A percentile compares a stretch with the other conserved stretches of the same genome.
Conservation (phyloP, 2,888 invertebrate species). For the Ichneumoninae sp. region DNA sequence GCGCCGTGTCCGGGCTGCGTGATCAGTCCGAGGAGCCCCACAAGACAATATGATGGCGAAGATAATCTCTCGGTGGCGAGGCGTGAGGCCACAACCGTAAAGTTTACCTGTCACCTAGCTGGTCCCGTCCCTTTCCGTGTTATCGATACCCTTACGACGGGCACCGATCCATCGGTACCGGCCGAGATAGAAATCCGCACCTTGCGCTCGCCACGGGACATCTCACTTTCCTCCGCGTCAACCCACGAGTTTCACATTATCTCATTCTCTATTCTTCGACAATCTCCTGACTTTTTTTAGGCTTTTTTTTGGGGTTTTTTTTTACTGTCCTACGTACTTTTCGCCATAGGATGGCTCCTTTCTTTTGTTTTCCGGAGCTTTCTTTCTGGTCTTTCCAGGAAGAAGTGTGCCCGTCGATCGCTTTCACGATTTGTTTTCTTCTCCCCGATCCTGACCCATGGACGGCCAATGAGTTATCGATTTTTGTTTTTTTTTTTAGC, state of each 20-base stretch:
- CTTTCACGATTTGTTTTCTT: conserved; percentile 26
- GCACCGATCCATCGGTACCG: conserved; percentile 52
- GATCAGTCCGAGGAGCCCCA: conserved; percentile 12
- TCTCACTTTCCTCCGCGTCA: conserved; percentile 63
- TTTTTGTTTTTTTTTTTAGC: conserved; percentile 22
- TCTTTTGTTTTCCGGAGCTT: conserved; percentile 42
- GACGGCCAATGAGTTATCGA: conserved; percentile 47
- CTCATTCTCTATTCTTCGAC: conserved; percentile 57
- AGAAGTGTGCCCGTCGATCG: conserved; percentile 31
- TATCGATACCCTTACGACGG: conserved; percentile 46
- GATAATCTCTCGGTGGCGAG: conserved; percentile 57
- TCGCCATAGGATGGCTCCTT: conserved; percentile 44
- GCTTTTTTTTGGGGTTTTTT: conserved; percentile 26
- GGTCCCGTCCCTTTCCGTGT: conserved; percentile 31
- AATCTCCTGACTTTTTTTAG: conserved; percentile 51
- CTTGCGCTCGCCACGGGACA: conserved; percentile 62
- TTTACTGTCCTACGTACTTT: conserved; percentile 5
- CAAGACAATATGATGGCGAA: conserved; percentile 54
- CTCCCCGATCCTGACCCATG: conserved; percentile 3
- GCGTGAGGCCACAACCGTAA: conserved; percentile 57
- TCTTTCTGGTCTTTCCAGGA: conserved; percentile 41
- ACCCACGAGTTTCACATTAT: conserved; percentile 55
- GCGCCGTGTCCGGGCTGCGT: conserved; percentile 18
- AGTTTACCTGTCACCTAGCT: conserved; percentile 59
- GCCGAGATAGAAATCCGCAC: conserved; percentile 65